Base-by-base conservation (phyloP, 2,797 vertebrate genomes). In the Anableps anableps region DNA sequence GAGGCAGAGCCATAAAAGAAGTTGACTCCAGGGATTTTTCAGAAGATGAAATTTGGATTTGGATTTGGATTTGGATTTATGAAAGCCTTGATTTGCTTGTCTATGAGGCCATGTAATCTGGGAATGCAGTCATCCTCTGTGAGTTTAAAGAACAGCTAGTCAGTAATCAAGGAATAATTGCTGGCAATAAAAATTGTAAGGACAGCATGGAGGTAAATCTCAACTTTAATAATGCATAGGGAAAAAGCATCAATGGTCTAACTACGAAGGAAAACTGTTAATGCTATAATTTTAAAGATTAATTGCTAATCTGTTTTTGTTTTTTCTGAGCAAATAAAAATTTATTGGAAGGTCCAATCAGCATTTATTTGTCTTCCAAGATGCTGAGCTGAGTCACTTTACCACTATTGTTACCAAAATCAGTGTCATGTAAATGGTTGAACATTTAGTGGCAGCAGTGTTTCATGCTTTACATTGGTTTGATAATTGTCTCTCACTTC, bases 161-260 rank as follows among this genome's bases (percentile, higher is more conserved):
- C 36, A 41, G 60, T 38, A 6, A 10, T 34, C 68, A 47, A 21
- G 55, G 45, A 14, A 11, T 29, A 9, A 72, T 72, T 71, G 13
- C n/a, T 53, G 50, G 14, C 23, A 17, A 60, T 41, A 11, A 23
- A 79, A 75, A 77, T 76, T 77, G 73, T 55, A 31, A 68, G 41
- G 23, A 64, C 31, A 70, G 23, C 21, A 41, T 8, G 17, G 13
- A 48, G 4, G 66, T 76, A 60, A 11, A 36, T 43, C 10, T 26
- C 21, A 43, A 70, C 38, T 70, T 70, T 43, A 43, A 23, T 70
- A 43, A 26, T 16, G 16, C 10, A 10, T n/a, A 26, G 23, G n/a
- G 23, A n/a, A 43, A 29, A 43, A n/a, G 23, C 38, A 26, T 70
- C 5, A 16, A 6, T 66, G 62, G 17, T 66, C 62, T 64, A 66